Evolutionary conservation across 2,797 vertebrate genomes (phyloP).

Genomic region (Manis crassicaudata): DNA sequence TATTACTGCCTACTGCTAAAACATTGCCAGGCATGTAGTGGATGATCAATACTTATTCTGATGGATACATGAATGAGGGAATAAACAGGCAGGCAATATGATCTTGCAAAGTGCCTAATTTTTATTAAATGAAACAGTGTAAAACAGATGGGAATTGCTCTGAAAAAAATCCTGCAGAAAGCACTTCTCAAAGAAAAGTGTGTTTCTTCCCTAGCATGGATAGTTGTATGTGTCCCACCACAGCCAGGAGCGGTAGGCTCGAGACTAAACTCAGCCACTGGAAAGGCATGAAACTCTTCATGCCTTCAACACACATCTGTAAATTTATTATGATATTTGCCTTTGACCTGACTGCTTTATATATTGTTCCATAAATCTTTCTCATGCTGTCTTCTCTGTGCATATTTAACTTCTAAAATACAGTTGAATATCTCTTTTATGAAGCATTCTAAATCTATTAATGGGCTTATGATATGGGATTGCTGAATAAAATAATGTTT

Average conservation of each 20-base stretch:
- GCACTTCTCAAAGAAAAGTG: background rate
- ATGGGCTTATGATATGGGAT: background rate
- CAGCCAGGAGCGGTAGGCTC: background rate
- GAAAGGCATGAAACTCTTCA: background rate
- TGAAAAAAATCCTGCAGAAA: background rate
- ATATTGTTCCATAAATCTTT: background rate
- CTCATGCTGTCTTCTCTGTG: background rate
- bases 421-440: background rate
- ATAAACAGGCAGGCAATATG: background rate
- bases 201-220: background rate
- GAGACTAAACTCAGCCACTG: background rate
- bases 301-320: background rate
- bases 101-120: background rate
- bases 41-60: background rate
- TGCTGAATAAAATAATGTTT: background rate
- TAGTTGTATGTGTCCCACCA: background rate
- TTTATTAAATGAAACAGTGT: background rate
- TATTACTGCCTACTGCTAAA: background rate
- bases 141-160: background rate
- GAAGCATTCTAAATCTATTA: background rate
- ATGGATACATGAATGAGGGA: background rate
- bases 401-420: constrained; percentile 27
- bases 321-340: background rate
- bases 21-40: background rate
- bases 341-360: background rate